Base-by-base conservation (phyloP, 2,888 invertebrate genomes). In the Lordiphosa andalusiaca region DNA sequence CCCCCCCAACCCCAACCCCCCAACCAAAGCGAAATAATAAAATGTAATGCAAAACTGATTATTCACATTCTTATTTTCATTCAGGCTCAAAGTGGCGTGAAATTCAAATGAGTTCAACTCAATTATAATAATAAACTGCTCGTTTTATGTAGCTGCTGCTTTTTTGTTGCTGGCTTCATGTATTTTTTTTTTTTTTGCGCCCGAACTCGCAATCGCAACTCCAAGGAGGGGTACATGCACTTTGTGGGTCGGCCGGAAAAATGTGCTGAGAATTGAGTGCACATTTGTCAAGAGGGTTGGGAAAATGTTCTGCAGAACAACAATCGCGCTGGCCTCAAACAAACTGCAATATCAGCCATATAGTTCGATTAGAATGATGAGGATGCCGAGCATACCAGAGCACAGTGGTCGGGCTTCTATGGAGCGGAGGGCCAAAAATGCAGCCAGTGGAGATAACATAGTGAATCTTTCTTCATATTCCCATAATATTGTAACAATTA, bases 31-130 rank as follows among this genome's bases (percentile, higher is more conserved):
- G 21, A 55, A 50, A 51, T 60, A 65, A 66, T 54, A 54, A 61
- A 64, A 67, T 39, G 51, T 54, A 70, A 68, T 64, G 30, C 40
- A 61, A 69, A 58, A 66, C 56, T 66, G 59, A 71, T 69, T 65
- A 72, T 68, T 67, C 62, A 67, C 49, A 61, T 58, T 63, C 53
- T 39, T 46, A 36, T 56, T 73, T 65, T 50, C 50, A 67, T 67
- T 71, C 41, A 71, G 41, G 47, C 48, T 51, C 61, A 73, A 68
- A 74, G 63, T 70, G 65, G 62, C 72, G 61, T 72, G 21, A 73
- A 73, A 74, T 74, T 70, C 53, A 72, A 73, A 73, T 74, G 70
- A 71, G 59, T 74, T 62, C 56, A 71, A 69, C 72, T 69, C 65
- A 73, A 73, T 73, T 73, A 72, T 72, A 65, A 71, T 71, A 74